Conservation (phyloP, 2,888 invertebrate species). For the Habroteleia sp. region DNA sequence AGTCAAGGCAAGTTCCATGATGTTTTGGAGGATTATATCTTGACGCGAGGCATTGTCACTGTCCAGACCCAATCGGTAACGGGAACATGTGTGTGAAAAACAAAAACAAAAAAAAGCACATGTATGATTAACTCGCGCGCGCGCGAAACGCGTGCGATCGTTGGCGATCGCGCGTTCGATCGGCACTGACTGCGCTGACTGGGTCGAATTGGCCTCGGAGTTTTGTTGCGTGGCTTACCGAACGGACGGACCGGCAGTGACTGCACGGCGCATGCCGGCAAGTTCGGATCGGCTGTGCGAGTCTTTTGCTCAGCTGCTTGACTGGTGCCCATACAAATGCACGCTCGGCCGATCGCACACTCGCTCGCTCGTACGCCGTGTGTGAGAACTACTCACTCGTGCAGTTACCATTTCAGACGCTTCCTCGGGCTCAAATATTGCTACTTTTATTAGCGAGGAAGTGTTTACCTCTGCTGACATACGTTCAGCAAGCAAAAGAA, state of each 20-base stretch:
- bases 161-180: conserved; percentile 60
- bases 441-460: conserved; percentile 3
- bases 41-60: no score
- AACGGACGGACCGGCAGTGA: conserved; percentile 71
- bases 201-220: conserved; percentile 48
- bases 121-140: conserved; percentile 23
- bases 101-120: conserved; percentile 20
- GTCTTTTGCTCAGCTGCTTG: conserved; percentile 20
- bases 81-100: no score
- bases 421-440: conserved; percentile 15
- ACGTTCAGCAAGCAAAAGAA: not conserved
- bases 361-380: conserved; percentile 8
- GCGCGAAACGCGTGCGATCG: conserved; percentile 66
- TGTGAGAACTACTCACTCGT: conserved; percentile 3
- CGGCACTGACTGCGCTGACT: conserved; percentile 56
- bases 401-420: conserved; percentile 15
- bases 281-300: conserved; percentile 67
- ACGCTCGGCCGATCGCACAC: conserved; percentile 22
- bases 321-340: conserved; percentile 27
- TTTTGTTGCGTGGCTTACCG: conserved; percentile 67
- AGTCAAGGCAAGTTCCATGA: conserved; percentile 43
- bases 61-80: no score
- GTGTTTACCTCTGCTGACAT: not conserved
- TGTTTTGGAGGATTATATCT: no score
- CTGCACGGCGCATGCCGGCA: conserved; percentile 67